Percentiles rank a stretch among this genome's conserved stretches.
Conservation (phyloP, 2,113 vertebrate species). For the Ameiurus melas region DNA sequence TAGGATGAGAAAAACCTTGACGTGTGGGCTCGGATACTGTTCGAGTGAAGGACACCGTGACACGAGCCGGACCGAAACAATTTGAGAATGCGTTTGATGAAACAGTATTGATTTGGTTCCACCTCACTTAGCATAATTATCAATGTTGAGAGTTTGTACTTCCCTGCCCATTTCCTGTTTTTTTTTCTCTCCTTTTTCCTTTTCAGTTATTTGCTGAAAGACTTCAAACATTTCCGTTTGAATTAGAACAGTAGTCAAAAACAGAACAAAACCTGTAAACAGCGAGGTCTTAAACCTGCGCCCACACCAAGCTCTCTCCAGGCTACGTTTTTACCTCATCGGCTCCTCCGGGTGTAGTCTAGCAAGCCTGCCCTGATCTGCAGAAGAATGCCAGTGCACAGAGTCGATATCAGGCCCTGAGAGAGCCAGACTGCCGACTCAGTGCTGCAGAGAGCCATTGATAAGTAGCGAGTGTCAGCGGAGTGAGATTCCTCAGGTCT, state of each 20-base stretch:
- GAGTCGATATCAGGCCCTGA: constrained; percentile 73
- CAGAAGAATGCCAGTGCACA: constrained; percentile 73
- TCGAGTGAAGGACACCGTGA: constrained; percentile 79
- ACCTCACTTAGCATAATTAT: constrained; percentile 98
- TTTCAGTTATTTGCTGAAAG: not conserved
- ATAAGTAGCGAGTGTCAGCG: constrained; percentile 45
- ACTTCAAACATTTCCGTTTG: not conserved
- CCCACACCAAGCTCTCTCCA: not conserved
- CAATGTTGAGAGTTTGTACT: constrained; percentile 77
- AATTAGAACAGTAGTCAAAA: not conserved
- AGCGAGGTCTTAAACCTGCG: not conserved
- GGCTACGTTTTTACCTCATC: constrained; percentile 6
- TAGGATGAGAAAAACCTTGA: constrained; percentile 69
- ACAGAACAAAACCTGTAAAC: not conserved
- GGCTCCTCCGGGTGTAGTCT: constrained; percentile 43
- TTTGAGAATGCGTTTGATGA: constrained; percentile 87
- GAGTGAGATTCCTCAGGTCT: constrained; percentile 54
- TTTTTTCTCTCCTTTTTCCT: constrained; percentile 64
- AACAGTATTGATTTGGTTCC: constrained; percentile 90
- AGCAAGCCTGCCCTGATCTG: constrained; percentile 67
- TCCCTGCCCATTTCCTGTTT: constrained; percentile 14
- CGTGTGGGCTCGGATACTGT: constrained; percentile 63
- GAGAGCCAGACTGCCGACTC: constrained; percentile 50
- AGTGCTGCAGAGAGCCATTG: constrained; percentile 50
- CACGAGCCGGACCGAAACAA: constrained; percentile 74